These are phyloP conservation scores for Cryptus armator DNA, from an alignment of 2,888 invertebrate genomes.

Conservation along the genomic window DNA sequence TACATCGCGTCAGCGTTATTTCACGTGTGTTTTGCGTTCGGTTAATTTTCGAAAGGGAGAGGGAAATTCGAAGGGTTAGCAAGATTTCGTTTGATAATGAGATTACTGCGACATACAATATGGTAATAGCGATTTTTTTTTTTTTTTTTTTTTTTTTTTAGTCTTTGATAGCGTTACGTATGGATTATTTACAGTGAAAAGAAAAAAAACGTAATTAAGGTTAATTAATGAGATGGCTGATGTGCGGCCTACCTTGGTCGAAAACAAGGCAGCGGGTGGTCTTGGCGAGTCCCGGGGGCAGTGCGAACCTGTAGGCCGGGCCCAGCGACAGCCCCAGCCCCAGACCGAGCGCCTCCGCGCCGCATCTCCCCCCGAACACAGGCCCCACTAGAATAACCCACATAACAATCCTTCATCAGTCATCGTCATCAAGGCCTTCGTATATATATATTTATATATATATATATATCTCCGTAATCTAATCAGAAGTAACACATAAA, in stretches of 20 bases:
- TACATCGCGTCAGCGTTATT: not conserved
- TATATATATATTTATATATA: not conserved
- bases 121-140: not conserved
- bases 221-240: constrained; percentile 82
- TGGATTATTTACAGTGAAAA: too few relatives aligned
- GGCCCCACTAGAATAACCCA: constrained; percentile 85
- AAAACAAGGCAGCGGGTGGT: constrained; percentile 85
- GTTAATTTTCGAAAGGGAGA: not conserved
- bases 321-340: constrained; percentile 85
- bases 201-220: constrained; percentile 44
- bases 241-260: constrained; percentile 85
- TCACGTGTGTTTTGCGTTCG: not conserved
- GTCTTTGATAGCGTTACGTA: too few relatives aligned
- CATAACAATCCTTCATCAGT: constrained; percentile 81
- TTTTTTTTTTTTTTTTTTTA: too few relatives aligned
- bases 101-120: not conserved
- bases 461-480: not conserved
- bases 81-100: not conserved
- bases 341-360: constrained; percentile 85
- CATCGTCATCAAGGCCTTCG: constrained; percentile 73
- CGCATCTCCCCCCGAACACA: constrained; percentile 86
- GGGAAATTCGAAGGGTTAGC: not conserved
- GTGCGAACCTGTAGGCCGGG: constrained; percentile 85
- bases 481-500: not conserved
- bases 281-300: constrained; percentile 85